Evolutionary conservation across 2,797 vertebrate genomes (phyloP).

Genomic region (Myripristis murdjan): DNA sequence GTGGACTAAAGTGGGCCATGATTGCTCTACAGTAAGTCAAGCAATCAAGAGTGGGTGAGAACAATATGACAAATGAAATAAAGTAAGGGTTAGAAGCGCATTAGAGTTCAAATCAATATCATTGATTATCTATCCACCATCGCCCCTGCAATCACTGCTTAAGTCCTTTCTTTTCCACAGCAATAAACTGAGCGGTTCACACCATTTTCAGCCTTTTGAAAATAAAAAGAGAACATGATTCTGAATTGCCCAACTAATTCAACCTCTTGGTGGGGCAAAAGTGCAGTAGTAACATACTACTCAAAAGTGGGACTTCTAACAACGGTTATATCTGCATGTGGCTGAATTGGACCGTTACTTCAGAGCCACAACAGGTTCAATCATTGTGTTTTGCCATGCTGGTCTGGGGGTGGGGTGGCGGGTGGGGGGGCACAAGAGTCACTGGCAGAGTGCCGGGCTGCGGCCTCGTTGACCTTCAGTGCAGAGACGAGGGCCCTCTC

Average conservation of each 20-base stretch:
- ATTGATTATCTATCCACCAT: background rate
- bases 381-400: slow-evolving; percentile 34
- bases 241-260: slow-evolving; percentile 41
- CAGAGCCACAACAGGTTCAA: slow-evolving; percentile 22
- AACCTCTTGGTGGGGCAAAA: slow-evolving; percentile 28
- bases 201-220: slow-evolving; percentile 7
- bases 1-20: too few species aligned
- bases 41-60: too few species aligned
- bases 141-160: slow-evolving; percentile 7
- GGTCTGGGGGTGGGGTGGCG: slow-evolving; percentile 49
- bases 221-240: slow-evolving; percentile 5
- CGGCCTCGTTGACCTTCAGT: slow-evolving; percentile 86
- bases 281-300: slow-evolving; percentile 30
- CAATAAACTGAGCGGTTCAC: slow-evolving; percentile 12
- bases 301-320: slow-evolving; percentile 32
- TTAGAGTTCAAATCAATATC: background rate
- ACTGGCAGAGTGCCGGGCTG: slow-evolving; percentile 76
- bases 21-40: too few species aligned
- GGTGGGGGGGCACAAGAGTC: slow-evolving; percentile 75
- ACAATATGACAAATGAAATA: too few species aligned
- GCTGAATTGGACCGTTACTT: slow-evolving; percentile 48
- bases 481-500: slow-evolving; percentile 82
- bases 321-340: slow-evolving; percentile 37
- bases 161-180: slow-evolving; percentile 3
- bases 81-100: too few species aligned